Evolutionary conservation across 1,140 invertebrate genomes (phyloP), one percentile per base, ranked within the genome.

Genomic region (Hycleus phaleratus): DNA sequence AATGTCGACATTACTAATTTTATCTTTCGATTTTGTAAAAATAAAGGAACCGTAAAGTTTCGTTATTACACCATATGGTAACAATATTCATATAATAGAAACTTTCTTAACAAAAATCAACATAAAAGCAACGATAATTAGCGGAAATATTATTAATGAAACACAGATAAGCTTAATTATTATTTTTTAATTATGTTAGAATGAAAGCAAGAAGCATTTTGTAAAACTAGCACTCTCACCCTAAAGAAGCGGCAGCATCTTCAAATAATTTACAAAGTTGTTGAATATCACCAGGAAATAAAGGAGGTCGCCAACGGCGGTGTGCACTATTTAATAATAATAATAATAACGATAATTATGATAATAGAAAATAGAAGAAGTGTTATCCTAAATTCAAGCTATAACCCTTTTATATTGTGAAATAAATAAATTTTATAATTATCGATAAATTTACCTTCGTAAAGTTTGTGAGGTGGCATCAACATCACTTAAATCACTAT

Each of bases 211-310:
- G 32, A 32, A 32, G 32, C 32, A 32, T 32, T 32, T 32, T 32
- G 32, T 32, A 32, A 32, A 32, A 32, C 43, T 47, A 55, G 51
- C 11, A 62, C 71, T 74, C 72, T 74, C 72, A 74, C 72, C 72
- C 70, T 51, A 70, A 63, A 56, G 67, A 68, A 56, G 69, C 69
- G 58, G 71, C 63, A 66, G 70, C 75, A 60, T 84, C 82, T 79
- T 87, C 85, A 75, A 87, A 87, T 75, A 86, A 79, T 71, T 83
- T 79, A 75, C 82, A 78, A 70, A 87, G 76, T 71, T 82, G 83
- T 66, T 85, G 83, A 71, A 87, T 87, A 75, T 86, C 85, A 63
- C 83, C 84, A 55, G 82, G 82, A 79, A 86, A 85, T 69, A 83
- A 76, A 62, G 84, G 83, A 62, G 83, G 83, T 65, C 82, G 79